Evolutionary conservation across 2,888 invertebrate genomes (phyloP), one percentile per base, ranked within the genome.

Genomic region (Ligdia adustata): DNA sequence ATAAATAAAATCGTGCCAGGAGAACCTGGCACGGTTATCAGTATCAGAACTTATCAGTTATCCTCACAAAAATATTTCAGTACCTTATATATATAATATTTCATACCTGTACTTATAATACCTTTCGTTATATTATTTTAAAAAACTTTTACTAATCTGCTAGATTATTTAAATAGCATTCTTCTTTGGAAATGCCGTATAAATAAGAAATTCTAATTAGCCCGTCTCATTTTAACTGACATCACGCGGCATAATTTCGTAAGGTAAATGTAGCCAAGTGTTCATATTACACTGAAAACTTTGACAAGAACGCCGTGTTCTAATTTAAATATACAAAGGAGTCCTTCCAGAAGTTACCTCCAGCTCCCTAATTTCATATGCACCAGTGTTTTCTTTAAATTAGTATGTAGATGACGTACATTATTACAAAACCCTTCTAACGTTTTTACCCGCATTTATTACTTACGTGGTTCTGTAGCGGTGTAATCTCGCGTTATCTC

Each of bases 281-380:
- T 9, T 27, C 26, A 15, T 26, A 20, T n/a, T 11, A 22, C 32
- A 16, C 14, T 7, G 9, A 14, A 35, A 29, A 47, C 31, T 40
- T 33, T 20, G 31, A 11, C 26, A 20, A 33, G 5, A 27, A 31
- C 35, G 35, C 1, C 47, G 35, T 18, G 52, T 43, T 48, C 50
- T 48, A 33, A 48, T 48, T 42, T 33, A 33, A 33, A 42, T 33
- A 49, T 22, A 49, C 42, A 43, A 33, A 42, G 37, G 27, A 27
- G 42, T 50, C 47, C 50, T 57, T 52, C 45, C 54, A 41, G 35
- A 32, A 40, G 52, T 44, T 27, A 16, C 26, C 15, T 27, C 14
- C 22, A 35, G 27, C 42, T 55, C 57, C 57, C 59, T 68, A 62
- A 66, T 55, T 69, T 66, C 53, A 57, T 60, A 64, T 69, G 63